Percentiles rank a stretch among this genome's conserved stretches.
These are phyloP conservation scores for Harmothoe impar DNA, from an alignment of 2,888 invertebrate genomes.

Conservation along the genomic window DNA sequence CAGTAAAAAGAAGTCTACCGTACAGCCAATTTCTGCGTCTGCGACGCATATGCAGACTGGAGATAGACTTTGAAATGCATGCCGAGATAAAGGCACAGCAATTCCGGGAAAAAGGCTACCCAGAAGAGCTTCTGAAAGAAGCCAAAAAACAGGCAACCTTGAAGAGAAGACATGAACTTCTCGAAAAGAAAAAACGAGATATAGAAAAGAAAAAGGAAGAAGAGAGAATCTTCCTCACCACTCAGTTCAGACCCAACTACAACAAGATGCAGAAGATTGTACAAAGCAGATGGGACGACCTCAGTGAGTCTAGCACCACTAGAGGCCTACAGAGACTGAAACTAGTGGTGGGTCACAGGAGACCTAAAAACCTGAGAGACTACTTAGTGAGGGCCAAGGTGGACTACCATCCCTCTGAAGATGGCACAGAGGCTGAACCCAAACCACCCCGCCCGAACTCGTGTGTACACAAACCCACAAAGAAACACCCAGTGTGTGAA, in stretches of 20 bases:
- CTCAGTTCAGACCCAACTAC: background rate
- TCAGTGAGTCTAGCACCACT: background rate
- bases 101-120: no score
- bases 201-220: background rate
- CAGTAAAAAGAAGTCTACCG: no score
- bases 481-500: no score
- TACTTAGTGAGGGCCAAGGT: no score
- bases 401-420: background rate
- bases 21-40: no score
- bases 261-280: no score
- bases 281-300: no score
- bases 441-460: background rate
- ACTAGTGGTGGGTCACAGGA: background rate
- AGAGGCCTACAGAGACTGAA: background rate
- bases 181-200: background rate
- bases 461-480: background rate
- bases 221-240: background rate
- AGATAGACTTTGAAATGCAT: background rate
- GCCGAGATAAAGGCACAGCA: no score
- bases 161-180: background rate
- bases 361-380: conserved; percentile 24
- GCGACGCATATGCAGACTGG: no score
- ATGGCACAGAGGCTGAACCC: background rate
- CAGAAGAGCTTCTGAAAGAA: no score
- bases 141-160: background rate